Conservation (phyloP, 92 coral and sea anemone species). For the Zoanthus sansibaricus region DNA sequence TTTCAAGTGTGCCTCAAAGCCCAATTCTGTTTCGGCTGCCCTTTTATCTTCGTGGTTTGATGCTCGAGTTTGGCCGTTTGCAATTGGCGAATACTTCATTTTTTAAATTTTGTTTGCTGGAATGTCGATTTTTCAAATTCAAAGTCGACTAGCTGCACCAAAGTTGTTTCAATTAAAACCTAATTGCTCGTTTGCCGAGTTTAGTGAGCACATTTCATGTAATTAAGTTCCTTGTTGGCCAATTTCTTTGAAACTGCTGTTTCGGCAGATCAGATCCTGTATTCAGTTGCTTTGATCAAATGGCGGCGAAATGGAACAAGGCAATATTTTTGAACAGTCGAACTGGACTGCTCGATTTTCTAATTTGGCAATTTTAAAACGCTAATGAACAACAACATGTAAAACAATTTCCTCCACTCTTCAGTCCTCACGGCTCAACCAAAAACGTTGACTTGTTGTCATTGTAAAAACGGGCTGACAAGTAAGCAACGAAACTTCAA, state of each 20-base stretch:
- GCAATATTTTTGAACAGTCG: no score
- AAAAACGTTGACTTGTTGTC: background rate
- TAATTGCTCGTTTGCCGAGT: constrained; percentile 36
- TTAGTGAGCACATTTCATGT: background rate
- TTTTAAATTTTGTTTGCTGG: background rate
- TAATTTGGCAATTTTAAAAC: no score
- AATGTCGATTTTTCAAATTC: background rate
- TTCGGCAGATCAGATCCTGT: background rate
- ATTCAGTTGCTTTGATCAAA: background rate
- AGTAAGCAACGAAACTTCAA: background rate
- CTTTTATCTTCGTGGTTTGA: background rate
- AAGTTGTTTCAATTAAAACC: constrained; percentile 31
- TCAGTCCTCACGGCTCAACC: background rate
- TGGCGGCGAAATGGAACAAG: no score
- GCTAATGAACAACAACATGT: no score
- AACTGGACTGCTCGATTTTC: no score
- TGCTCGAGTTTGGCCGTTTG: background rate
- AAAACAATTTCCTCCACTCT: no score
- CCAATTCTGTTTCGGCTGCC: background rate
- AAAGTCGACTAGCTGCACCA: background rate
- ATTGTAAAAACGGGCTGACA: background rate
- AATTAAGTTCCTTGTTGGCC: background rate
- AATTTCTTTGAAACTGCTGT: background rate
- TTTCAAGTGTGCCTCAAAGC: constrained; percentile 25
- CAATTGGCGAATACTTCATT: constrained; percentile 13